Conservation (phyloP, 2,113 vertebrate genomes). For the Potamarius usumacintae region DNA sequence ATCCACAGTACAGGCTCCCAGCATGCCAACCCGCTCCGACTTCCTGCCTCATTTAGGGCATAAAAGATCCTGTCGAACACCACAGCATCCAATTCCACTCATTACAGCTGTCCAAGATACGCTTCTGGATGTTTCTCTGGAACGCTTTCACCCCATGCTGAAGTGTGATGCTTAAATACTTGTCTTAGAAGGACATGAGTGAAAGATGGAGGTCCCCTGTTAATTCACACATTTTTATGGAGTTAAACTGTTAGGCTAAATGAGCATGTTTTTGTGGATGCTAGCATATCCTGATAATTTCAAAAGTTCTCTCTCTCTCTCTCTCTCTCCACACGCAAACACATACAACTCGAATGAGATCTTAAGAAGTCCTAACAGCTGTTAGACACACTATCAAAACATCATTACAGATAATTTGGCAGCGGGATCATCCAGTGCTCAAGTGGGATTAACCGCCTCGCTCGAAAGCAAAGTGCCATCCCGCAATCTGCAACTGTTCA, state of each 20-base stretch:
- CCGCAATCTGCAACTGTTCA: constrained; percentile 40
- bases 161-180: not conserved
- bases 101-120: not conserved
- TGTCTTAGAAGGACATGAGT: not conserved
- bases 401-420: constrained; percentile 33
- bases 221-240: not conserved
- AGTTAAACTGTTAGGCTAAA: not conserved
- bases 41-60: constrained; percentile 38
- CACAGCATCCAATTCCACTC: constrained; percentile 21
- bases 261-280: not conserved
- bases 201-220: not conserved
- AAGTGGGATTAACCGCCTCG: constrained; percentile 30
- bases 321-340: not conserved
- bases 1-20: constrained; percentile 29
- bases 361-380: constrained; percentile 21
- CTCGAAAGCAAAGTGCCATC: constrained; percentile 31
- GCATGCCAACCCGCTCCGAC: constrained; percentile 2
- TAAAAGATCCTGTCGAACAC: constrained; percentile 39
- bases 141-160: not conserved
- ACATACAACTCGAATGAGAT: not conserved
- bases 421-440: constrained; percentile 20
- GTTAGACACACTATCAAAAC: constrained; percentile 11
- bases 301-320: not conserved
- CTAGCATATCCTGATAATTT: not conserved
- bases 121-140: constrained; percentile 5